Percentiles rank a stretch among this genome's conserved stretches.
These are phyloP conservation scores for Drosophila chauvacae DNA, from an alignment of 1,140 invertebrate genomes.

Conservation along the genomic window DNA sequence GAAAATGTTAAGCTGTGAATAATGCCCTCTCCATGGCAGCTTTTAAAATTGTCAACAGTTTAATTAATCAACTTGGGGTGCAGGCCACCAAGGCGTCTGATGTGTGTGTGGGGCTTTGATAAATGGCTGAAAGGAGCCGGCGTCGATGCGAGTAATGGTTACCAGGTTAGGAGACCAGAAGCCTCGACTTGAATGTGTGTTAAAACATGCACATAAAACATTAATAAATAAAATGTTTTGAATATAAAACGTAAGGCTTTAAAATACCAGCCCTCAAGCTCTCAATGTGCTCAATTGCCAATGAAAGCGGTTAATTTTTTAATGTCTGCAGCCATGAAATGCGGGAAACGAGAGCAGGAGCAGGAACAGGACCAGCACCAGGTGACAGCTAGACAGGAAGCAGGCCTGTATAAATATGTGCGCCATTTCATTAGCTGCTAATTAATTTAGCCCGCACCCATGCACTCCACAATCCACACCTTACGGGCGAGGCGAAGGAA, in stretches of 20 bases:
- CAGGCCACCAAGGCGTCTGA: not conserved
- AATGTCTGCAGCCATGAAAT: conserved; percentile 2
- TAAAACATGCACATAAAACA: not conserved
- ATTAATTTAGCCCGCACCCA: conserved; percentile 64
- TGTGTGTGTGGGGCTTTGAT: conserved; percentile 10
- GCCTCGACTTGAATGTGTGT: conserved; percentile 24
- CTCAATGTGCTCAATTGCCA: conserved; percentile 64
- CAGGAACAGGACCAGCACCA: conserved; percentile 6
- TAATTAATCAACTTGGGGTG: conserved; percentile 74
- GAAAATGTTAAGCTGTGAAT: conserved; percentile 73
- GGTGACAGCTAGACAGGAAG: conserved; percentile 37
- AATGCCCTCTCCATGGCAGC: conserved; percentile 59
- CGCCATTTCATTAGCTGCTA: conserved; percentile 73
- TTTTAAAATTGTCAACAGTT: conserved; percentile 82
- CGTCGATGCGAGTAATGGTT: not conserved
- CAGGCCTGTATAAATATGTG: conserved; percentile 65
- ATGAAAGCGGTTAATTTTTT: conserved; percentile 65
- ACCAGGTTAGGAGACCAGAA: conserved; percentile 4
- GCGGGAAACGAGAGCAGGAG: not conserved
- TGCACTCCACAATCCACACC: not conserved
- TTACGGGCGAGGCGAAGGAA: conserved; percentile 2
- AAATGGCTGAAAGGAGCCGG: conserved; percentile 3
- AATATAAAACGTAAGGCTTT: not conserved
- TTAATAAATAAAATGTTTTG: not conserved
- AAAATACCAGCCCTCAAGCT: not conserved